Evolutionary conservation across 2,888 invertebrate genomes (phyloP), one percentile per base, ranked within the genome.

Genomic region (Drosophila maculinotata): DNA sequence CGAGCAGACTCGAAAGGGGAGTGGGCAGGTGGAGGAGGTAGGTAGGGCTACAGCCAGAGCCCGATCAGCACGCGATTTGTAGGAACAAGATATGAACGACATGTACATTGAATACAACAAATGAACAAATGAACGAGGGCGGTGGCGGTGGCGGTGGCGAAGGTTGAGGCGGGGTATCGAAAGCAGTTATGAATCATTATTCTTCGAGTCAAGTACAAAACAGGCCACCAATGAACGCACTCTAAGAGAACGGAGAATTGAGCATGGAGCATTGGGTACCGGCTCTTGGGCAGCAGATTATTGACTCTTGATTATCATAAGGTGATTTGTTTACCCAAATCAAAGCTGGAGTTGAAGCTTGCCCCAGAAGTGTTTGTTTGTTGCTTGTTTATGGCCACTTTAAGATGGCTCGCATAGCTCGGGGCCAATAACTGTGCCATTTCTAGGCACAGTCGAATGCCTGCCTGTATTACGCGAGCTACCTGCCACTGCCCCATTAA

Each of bases 21-120:
- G n/a, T 31, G n/a, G 45, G 15, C n/a, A n/a, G 17, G 36, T 20
- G 42, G 38, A 35, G 35, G 28, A 25, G 30, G 57, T 42, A 49
- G 42, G 68, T 53, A 35, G 68, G 60, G 51, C 51, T 31, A 59
- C 52, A 56, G 42, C 42, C 64, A 47, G 31, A 48, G 41, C 26
- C 26, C 68, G 85, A 85, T 82, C 86, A 83, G 87, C 83, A 84
- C 74, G 83, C 84, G 87, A 83, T 83, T 83, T 83, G 84, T 83
- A 76, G 63, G 69, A 84, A 86, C 83, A 86, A 76, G 87, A 83
- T 86, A 80, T 67, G 74, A 84, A 81, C 87, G 87, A 86, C 83
- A 83, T 83, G 87, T 83, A 82, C 81, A 82, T 70, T 77, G 76
- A 76, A 78, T 83, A 83, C 75, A 64, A 73, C 76, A 82, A 76